Evolutionary conservation across 53 echinoderm and acorn worm genomes (phyloP), one percentile per base, ranked within the genome.

Genomic region (Paelopatides confundens): DNA sequence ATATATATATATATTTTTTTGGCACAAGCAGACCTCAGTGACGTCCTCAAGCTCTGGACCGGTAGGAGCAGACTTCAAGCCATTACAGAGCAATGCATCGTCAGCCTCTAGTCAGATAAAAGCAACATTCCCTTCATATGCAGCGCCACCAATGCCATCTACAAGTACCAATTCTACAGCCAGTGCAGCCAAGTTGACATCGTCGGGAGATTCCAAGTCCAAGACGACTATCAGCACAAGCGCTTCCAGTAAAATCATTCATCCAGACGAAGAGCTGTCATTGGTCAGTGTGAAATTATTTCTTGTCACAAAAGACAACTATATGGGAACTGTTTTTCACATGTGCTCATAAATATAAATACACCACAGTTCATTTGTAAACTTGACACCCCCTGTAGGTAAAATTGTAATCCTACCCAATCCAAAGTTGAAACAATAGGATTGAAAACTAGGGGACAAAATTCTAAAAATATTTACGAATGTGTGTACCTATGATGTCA

Each of bases 181-280:
- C 17, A 32, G 47, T 11, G 43, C 70, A 46, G 69, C 86, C 31
- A 51, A 47, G 24, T 28, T 38, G 13, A 29, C 69, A 10, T 24
- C 70, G 23, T 33, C 51, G 14, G 51, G 50, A 52, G 79, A 79
- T 11, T 52, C 51, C 14, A 79, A 53, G 18, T 23, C 69, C 13
- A 86, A 68, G 51, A 87, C 89, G 64, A 93, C 91, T 30, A 88
- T 90, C 48, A 88, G 82, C 69, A 86, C 94, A 58, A 84, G 85
- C 76, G 81, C 89, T 52, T 94, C 94, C 68, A 99, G 99, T 94
- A 99, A 99, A 86, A 94, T 99, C 63, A 91, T 99, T 76, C 99
- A 96, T 70, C 99, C 99, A n/a, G 99, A 99, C 85, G 99, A 99
- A 69, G 99, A 99, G 40, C 24, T 94, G 24, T 99, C 99, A 71